Evolutionary conservation across 2,888 invertebrate genomes (phyloP), one percentile per base, ranked within the genome.

Genomic region (Acronicta leporina): DNA sequence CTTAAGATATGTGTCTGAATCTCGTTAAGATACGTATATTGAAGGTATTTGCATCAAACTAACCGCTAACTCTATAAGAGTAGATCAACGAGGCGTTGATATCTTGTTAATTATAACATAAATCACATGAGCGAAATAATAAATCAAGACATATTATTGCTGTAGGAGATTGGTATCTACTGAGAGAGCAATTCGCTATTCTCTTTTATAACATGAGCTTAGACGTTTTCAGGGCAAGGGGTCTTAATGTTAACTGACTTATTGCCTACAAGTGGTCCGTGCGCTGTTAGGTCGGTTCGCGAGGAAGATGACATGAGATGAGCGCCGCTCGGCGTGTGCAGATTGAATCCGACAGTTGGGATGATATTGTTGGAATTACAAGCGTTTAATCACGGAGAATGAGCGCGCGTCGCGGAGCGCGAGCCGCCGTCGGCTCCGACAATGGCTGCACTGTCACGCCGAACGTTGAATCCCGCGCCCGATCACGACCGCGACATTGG

Each of bases 401-500:
- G 89, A 85, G 89, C 89, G 85, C 87, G 87, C 83, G 87, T 80
- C 71, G 82, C 83, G 82, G 68, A 69, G 80, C 81, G 83, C 83
- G 80, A 79, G 87, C 82, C 84, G 79, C 75, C 82, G 75, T 82
- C 85, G 85, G 81, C 82, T 75, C 87, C 91, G 88, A 93, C 93
- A 94, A 94, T 93, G 85, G 90, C 84, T 70, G 88, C 77, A 87
- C 90, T 88, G 92, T 92, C 93, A 92, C 92, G 92, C 84, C 87
- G 89, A 84, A 89, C 89, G 87, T 83, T 85, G 89, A 82, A 85
- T 86, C 88, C 87, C 82, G 89, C 87, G 91, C 88, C 87, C 87
- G 93, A 92, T 94, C 94, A 94, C 94, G 94, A 94, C 92, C 93
- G 92, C 92, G 92, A 93, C 94, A 92, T 93, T 87, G 91, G 92